phyloP scores from a whole-genome alignment of 2,113 vertebrate species.

The Pangasianodon gigas region DNA sequence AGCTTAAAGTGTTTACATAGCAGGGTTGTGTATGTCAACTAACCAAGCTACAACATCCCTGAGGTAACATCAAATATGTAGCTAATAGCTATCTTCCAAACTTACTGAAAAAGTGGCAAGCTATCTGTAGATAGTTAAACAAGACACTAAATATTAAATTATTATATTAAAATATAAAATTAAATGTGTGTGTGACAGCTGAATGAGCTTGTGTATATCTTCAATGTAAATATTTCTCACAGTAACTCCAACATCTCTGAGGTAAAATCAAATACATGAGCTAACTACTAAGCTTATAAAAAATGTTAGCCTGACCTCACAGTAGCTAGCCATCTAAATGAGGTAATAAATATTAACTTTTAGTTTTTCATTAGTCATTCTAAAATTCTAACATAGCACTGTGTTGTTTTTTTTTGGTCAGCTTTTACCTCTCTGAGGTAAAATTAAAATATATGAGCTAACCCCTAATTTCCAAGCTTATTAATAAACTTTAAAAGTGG shows the following conservation, averaged over 20 bases:
- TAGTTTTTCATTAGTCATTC: background rate
- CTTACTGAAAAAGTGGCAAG: background rate
- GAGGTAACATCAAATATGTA: background rate
- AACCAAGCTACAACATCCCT: background rate
- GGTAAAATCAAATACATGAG: background rate
- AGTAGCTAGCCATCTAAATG: background rate
- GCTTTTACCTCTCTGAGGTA: background rate
- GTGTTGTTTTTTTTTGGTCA: background rate
- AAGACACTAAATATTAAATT: background rate
- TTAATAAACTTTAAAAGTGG: background rate
- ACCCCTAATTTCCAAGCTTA: background rate
- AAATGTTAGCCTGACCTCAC: background rate
- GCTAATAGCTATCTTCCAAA: background rate
- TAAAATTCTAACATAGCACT: background rate
- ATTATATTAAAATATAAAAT: background rate
- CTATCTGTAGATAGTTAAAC: background rate
- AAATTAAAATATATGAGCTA: background rate
- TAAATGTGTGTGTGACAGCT: background rate
- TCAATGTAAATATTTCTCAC: background rate
- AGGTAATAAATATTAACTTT: background rate
- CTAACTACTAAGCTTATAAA: background rate
- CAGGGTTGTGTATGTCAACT: background rate
- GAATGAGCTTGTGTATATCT: background rate
- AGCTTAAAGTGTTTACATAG: background rate
- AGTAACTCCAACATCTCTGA: background rate